Evolutionary conservation across 2,888 invertebrate species (phyloP).

Genomic region (Folsomia manolachei): DNA sequence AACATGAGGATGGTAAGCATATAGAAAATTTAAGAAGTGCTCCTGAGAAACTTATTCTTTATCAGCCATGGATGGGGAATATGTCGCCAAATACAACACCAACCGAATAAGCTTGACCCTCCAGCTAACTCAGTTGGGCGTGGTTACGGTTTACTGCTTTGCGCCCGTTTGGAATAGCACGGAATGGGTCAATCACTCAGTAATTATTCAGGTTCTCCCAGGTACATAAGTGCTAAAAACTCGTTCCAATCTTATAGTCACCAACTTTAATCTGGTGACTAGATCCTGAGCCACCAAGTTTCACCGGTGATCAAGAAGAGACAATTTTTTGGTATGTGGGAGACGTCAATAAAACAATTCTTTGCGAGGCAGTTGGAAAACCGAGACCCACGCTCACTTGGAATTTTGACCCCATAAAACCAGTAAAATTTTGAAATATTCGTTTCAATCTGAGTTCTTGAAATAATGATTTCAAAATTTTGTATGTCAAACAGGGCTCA

Average conservation of each 20-base stretch:
- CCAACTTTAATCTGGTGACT: no score
- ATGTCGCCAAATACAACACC: neutral
- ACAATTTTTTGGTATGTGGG: neutral
- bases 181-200: slow-evolving; percentile 31
- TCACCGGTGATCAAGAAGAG: neutral
- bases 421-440: no score
- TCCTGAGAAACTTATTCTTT: no score
- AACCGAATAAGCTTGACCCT: slow-evolving; percentile 25
- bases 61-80: slow-evolving; percentile 29
- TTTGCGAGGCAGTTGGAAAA: neutral
- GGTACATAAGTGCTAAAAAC: slow-evolving; percentile 5
- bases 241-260: no score
- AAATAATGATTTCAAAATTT: neutral
- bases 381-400: neutral
- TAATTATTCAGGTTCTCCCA: neutral
- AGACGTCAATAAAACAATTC: neutral
- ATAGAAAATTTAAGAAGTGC: no score
- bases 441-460: no score
- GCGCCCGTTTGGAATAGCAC: slow-evolving; percentile 38
- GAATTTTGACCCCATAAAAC: no score
- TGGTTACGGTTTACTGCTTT: slow-evolving; percentile 25
- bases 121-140: neutral
- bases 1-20: no score
- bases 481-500: neutral
- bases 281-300: neutral